Evolutionary conservation across 1,140 invertebrate species (phyloP).

Genomic region (Monochamus saltuarius): DNA sequence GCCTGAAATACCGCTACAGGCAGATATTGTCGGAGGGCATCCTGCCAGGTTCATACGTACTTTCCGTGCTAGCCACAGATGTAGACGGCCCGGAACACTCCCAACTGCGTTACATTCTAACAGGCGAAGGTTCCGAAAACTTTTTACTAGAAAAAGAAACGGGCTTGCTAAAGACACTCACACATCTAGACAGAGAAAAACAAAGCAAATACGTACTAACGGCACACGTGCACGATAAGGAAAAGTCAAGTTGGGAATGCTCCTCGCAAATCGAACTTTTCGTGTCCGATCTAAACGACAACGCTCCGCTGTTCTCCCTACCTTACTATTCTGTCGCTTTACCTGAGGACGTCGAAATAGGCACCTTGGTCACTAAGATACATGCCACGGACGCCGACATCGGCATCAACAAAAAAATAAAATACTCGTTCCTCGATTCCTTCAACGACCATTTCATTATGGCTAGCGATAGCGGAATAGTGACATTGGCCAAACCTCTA

Average conservation of each 20-base stretch:
- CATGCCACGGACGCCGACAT: conserved; percentile 84
- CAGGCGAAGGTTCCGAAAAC: conserved; percentile 74
- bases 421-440: conserved; percentile 76
- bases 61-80: conserved; percentile 77
- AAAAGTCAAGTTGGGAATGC: conserved; percentile 77
- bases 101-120: conserved; percentile 76
- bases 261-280: conserved; percentile 73
- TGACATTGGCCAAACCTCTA: conserved; percentile 76
- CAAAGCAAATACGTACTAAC: conserved; percentile 64
- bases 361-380: conserved; percentile 79
- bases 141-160: conserved; percentile 78
- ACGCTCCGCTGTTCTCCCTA: conserved; percentile 78
- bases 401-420: conserved; percentile 80
- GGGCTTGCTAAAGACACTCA: conserved; percentile 71
- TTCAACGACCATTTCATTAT: conserved; percentile 73
- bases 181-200: conserved; percentile 76
- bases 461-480: conserved; percentile 75
- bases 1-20: conserved; percentile 72
- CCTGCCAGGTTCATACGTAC: conserved; percentile 69
- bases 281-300: conserved; percentile 84
- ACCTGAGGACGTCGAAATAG: conserved; percentile 80
- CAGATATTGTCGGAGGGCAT: conserved; percentile 73
- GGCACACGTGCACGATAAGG: conserved; percentile 82
- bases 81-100: conserved; percentile 76
- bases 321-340: conserved; percentile 78